Conservation (phyloP, 2,797 vertebrate species). For the Dromococcyx pavoninus region DNA sequence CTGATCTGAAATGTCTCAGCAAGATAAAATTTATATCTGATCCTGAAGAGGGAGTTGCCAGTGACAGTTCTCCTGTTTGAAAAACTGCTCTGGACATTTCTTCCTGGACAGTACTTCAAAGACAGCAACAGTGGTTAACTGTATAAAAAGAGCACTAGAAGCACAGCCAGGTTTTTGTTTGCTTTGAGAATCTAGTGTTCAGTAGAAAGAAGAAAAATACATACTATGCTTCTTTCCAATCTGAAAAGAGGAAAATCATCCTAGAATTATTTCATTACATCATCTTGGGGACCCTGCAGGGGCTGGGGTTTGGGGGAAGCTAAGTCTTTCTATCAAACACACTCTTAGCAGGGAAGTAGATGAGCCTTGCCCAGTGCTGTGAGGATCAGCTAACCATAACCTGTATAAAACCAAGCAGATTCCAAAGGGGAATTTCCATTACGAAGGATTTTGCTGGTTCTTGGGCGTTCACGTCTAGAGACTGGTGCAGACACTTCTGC, state of each 20-base stretch:
- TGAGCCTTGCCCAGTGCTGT: neutral
- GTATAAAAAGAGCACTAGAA: neutral
- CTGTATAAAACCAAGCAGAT: neutral
- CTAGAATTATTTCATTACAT: neutral
- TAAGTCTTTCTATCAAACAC: neutral
- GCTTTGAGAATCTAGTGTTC: neutral
- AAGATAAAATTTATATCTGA: neutral
- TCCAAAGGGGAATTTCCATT: constrained; percentile 30
- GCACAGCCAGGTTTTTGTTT: neutral
- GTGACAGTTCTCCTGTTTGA: neutral
- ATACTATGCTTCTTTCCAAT: neutral
- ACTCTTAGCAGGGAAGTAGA: neutral
- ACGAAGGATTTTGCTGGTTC: neutral
- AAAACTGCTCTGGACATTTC: neutral
- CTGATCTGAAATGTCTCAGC: neutral
- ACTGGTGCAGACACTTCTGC: neutral
- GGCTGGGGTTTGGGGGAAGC: neutral
- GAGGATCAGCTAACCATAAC: neutral
- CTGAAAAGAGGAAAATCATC: neutral
- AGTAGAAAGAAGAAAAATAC: neutral
- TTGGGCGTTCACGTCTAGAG: neutral
- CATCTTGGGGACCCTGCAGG: neutral
- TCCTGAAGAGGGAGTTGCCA: neutral
- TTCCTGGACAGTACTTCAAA: neutral
- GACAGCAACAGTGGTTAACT: neutral